Conservation (phyloP, 2,113 vertebrate genomes). For the Seriola rivoliana region DNA sequence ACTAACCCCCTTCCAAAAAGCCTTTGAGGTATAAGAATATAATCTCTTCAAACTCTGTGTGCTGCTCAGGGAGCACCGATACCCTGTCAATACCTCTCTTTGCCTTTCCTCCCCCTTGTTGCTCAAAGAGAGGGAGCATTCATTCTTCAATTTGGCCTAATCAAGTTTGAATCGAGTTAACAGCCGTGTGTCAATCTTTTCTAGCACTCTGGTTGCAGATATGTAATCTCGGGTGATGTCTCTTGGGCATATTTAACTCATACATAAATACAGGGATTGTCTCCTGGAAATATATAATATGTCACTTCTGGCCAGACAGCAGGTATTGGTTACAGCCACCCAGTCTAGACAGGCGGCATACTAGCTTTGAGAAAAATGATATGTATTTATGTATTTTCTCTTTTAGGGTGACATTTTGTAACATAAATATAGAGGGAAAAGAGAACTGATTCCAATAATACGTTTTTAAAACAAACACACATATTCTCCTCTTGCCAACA, state of each 20-base stretch:
- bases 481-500: neutral
- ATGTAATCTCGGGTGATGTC: conserved; percentile 80
- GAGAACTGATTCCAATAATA: neutral
- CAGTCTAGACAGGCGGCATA: conserved; percentile 80
- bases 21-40: conserved; percentile 52
- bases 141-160: conserved; percentile 84
- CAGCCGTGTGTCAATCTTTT: conserved; percentile 83
- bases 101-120: conserved; percentile 36
- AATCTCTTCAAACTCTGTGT: conserved; percentile 49
- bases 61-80: conserved; percentile 55
- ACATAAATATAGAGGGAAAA: conserved; percentile 16
- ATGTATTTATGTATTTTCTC: conserved; percentile 60
- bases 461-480: conserved; percentile 18
- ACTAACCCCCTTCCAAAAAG: conserved; percentile 50
- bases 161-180: conserved; percentile 85
- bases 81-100: conserved; percentile 61
- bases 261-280: conserved; percentile 87
- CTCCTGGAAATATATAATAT: conserved; percentile 84
- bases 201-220: conserved; percentile 82
- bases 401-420: conserved; percentile 32
- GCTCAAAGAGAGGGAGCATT: conserved; percentile 77
- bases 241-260: conserved; percentile 84
- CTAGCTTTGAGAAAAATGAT: conserved; percentile 62
- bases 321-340: conserved; percentile 79
- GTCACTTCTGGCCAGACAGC: conserved; percentile 80